Base-by-base conservation (phyloP, 2,113 vertebrate genomes). In the Sinocyclocheilus anophthalmus region DNA sequence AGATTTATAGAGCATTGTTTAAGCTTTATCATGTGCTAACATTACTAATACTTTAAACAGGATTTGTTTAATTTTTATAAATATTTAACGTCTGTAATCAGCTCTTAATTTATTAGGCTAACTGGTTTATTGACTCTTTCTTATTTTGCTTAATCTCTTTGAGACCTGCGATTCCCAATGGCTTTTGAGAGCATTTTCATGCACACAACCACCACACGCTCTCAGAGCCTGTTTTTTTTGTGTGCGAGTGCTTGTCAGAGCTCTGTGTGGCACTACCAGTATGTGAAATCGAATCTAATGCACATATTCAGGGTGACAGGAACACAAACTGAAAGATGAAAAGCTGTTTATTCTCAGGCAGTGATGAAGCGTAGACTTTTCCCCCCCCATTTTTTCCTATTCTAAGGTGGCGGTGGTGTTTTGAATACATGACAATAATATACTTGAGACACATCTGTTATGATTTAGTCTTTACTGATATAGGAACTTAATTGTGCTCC, bases 1-100 rank as follows among this genome's bases (percentile, higher is more conserved):
- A 33, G 59, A 33, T 39, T 48, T 45, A 50, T 30, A 69, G 24
- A 45, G n/a, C 80, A 69, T 82, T 82, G 61, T 81, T 81, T 81
- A 30, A 1, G 24, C 79, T 69, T 81, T 81, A 50, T 81, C 61
- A 30, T 81, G 50, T 67, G 22, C 42, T 69, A 24, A 50, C 80
- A 30, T 69, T 12, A 48, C 10, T 82, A 20, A 82, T 48, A 67
- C 80, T 12, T n/a, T 65, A 69, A 82, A 24, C 80, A 50, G 61
- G 63, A 69, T 82, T 82, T 82, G 61, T 26, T 33, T 69, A 50
- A 82, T 50, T 81, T 61, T 45, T 22, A 67, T 81, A 30, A 81
- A 65, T 67, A 81, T 50, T 50, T 69, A 50, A 67, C 10, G 0
- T 26, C 57, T 24, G 4, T 81, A 69, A 82, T 50, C 14, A 50